Conservation (phyloP, 2,888 invertebrate genomes). For the Drosophila longiperda region DNA sequence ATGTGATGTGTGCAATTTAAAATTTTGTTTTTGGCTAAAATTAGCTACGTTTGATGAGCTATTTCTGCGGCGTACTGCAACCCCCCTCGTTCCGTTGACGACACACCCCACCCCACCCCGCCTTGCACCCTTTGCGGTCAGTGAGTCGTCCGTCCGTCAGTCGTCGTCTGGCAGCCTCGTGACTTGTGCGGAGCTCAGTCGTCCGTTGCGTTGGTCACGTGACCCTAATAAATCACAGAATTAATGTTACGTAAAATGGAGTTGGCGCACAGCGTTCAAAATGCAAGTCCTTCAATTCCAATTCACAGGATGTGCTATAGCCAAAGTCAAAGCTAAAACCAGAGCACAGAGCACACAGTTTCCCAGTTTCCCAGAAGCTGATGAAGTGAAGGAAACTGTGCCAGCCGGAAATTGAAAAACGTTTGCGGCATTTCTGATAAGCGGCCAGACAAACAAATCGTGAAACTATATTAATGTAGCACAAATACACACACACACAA, state of each 20-base stretch:
- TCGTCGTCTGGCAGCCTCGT: constrained; percentile 58
- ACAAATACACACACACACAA: neutral
- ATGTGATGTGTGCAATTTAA: constrained; percentile 7
- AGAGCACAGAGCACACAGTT: neutral
- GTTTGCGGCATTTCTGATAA: constrained; percentile 78
- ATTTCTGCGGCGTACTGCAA: constrained; percentile 6
- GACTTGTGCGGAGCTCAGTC: constrained; percentile 68
- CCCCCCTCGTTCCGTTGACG: neutral
- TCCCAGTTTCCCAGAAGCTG: neutral
- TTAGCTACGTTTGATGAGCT: constrained; percentile 48
- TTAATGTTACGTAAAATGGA: constrained; percentile 86
- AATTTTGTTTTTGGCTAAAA: constrained; percentile 22
- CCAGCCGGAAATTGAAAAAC: constrained; percentile 78
- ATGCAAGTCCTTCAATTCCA: constrained; percentile 40
- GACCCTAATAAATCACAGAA: constrained; percentile 86
- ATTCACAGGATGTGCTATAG: constrained; percentile 15
- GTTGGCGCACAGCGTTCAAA: constrained; percentile 69
- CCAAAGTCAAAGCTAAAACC: constrained; percentile 6
- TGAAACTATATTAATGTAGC: constrained; percentile 30
- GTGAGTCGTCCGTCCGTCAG: constrained; percentile 45
- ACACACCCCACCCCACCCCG: neutral
- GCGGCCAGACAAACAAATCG: constrained; percentile 47
- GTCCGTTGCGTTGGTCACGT: constrained; percentile 85
- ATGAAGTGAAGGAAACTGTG: constrained; percentile 59
- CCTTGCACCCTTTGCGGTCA: constrained; percentile 41